A percentile compares a stretch with the other conserved stretches of the same genome.
Evolutionary conservation across 2,797 vertebrate species (phyloP).

Genomic region (Premnoplex brunnescens): DNA sequence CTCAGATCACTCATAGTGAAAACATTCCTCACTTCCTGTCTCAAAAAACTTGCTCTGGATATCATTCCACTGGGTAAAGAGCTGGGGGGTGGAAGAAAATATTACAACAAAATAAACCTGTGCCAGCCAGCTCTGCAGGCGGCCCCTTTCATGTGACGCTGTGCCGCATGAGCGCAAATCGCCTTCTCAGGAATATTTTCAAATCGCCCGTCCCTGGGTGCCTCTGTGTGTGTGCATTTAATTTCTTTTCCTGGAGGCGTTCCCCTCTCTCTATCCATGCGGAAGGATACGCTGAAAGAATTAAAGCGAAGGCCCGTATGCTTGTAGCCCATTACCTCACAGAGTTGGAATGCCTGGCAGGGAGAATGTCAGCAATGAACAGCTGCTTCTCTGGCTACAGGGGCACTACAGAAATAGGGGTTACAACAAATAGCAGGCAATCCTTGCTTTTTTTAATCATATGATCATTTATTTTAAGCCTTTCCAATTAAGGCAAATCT

Average conservation of each 20-base stretch:
- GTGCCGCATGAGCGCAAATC: background rate
- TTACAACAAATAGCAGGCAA: constrained; percentile 69
- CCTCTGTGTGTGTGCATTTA: constrained; percentile 32
- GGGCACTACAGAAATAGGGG: constrained; percentile 72
- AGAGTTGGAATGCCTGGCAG: constrained; percentile 88
- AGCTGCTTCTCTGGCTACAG: constrained; percentile 75
- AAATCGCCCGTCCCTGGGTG: background rate
- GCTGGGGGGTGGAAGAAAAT: constrained; percentile 46
- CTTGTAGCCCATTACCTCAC: constrained; percentile 87
- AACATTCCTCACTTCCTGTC: constrained; percentile 87
- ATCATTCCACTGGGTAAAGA: constrained; percentile 64
- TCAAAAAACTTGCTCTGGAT: constrained; percentile 54
- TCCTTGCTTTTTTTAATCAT: constrained; percentile 71
- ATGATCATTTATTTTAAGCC: constrained; percentile 74
- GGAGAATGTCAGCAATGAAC: constrained; percentile 84
- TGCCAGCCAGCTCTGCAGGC: background rate
- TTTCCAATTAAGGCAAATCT: constrained; percentile 60
- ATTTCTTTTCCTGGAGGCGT: constrained; percentile 70
- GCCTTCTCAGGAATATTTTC: background rate
- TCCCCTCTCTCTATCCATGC: constrained; percentile 70
- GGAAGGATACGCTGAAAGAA: constrained; percentile 76
- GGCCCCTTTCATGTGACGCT: background rate
- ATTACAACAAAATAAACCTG: background rate
- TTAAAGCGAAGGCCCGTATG: constrained; percentile 61
- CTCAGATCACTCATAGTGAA: constrained; percentile 69